Percentiles rank a stretch among this genome's conserved stretches.
These are phyloP conservation scores for Austrofundulus limnaeus DNA, from an alignment of 2,113 vertebrate species.

Conservation along the genomic window DNA sequence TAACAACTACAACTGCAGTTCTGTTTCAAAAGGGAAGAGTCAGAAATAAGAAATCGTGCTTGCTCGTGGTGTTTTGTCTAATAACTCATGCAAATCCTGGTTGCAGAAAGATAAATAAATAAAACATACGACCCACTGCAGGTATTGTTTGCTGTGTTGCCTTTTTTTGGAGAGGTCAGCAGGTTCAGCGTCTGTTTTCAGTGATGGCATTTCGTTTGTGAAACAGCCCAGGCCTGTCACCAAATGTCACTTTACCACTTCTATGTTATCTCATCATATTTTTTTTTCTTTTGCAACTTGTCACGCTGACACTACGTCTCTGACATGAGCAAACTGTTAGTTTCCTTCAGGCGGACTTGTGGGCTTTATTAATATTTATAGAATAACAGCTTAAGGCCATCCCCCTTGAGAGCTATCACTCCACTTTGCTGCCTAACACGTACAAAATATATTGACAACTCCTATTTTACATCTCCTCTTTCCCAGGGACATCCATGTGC, in stretches of 20 bases:
- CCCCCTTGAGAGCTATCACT: constrained; percentile 76
- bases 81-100: background rate
- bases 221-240: constrained; percentile 63
- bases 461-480: constrained; percentile 49
- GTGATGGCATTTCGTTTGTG: constrained; percentile 57
- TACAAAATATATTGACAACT: constrained; percentile 79
- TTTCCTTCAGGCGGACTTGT: constrained; percentile 76
- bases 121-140: background rate
- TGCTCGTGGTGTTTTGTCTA: background rate
- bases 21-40: no score
- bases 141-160: constrained; percentile 30
- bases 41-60: background rate
- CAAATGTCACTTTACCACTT: constrained; percentile 66
- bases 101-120: background rate
- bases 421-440: constrained; percentile 68
- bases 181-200: constrained; percentile 35
- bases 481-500: constrained; percentile 30
- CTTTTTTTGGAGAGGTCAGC: constrained; percentile 42
- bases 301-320: constrained; percentile 68
- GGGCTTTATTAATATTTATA: constrained; percentile 82
- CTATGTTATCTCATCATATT: constrained; percentile 67
- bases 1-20: background rate
- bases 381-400: constrained; percentile 79
- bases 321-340: constrained; percentile 74
- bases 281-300: constrained; percentile 67